phyloP scores from a whole-genome alignment of 2,888 invertebrate genomes.

The Drosophila paramelanica region DNA sequence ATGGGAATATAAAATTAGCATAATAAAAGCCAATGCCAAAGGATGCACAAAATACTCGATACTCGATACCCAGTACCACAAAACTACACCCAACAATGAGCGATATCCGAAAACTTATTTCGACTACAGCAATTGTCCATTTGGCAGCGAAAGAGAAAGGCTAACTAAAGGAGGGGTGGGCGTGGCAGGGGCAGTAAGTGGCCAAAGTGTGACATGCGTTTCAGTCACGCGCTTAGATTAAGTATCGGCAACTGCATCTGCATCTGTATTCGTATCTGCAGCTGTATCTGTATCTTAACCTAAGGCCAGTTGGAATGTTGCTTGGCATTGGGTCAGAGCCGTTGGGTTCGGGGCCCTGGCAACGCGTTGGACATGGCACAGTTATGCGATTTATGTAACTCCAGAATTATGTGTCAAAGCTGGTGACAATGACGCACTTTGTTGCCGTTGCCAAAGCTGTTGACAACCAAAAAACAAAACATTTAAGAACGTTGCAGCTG shows the following conservation, averaged over 20 bases:
- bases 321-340: constrained; percentile 42
- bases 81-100: constrained; percentile 40
- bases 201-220: constrained; percentile 69
- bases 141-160: constrained; percentile 1
- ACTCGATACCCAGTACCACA: constrained; percentile 18
- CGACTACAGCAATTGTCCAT: constrained; percentile 45
- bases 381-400: constrained; percentile 81
- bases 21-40: constrained; percentile 76
- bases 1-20: constrained; percentile 81
- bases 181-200: constrained; percentile 13
- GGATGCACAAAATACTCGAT: constrained; percentile 41
- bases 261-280: constrained; percentile 3
- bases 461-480: constrained; percentile 37
- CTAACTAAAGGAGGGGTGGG: not conserved
- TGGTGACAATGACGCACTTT: constrained; percentile 72
- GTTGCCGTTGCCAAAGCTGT: constrained; percentile 41
- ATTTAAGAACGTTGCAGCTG: not conserved
- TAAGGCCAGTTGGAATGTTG: constrained; percentile 31
- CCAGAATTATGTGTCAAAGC: constrained; percentile 75
- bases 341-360: constrained; percentile 24
- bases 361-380: constrained; percentile 68
- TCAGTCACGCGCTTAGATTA: constrained; percentile 57
- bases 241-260: constrained; percentile 16
- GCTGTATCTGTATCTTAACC: not conserved
- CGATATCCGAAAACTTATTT: constrained; percentile 41